Percentiles rank a stretch among this genome's conserved stretches.
These are phyloP conservation scores for Seriola dumerili DNA, from an alignment of 2,113 vertebrate genomes.

Conservation along the genomic window DNA sequence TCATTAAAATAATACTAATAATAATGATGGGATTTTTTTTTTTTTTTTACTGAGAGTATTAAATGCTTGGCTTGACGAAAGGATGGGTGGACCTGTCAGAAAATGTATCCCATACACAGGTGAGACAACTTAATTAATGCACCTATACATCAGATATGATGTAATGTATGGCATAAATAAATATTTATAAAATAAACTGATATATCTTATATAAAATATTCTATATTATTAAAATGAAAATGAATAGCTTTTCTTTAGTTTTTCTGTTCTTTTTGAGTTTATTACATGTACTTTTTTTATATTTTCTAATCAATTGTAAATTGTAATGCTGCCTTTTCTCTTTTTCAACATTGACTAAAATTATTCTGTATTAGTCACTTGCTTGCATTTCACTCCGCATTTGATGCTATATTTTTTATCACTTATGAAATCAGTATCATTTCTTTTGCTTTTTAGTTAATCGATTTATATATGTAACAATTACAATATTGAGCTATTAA, in stretches of 20 bases:
- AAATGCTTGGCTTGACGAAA: slow-evolving; percentile 36
- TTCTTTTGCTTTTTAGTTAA: not conserved
- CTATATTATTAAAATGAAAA: not conserved
- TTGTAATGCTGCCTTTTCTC: no score
- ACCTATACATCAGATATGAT: not conserved
- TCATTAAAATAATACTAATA: not conserved
- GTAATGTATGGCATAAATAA: not conserved
- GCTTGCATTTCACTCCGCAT: not conserved
- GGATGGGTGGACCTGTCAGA: slow-evolving; percentile 45
- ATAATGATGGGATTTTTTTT: not conserved
- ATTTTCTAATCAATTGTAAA: no score
- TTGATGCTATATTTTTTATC: not conserved
- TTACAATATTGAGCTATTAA: no score
- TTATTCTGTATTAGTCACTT: not conserved
- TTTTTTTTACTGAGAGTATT: not conserved
- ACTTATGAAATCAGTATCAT: not conserved
- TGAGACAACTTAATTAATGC: not conserved
- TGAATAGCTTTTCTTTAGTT: no score
- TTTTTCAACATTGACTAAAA: no score
- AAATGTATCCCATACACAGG: not conserved
- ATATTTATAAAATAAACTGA: not conserved
- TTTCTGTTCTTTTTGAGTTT: no score
- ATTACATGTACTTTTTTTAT: no score
- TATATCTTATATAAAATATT: not conserved
- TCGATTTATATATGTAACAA: not conserved